These are phyloP conservation scores for Euphonia xanthogaster DNA, from an alignment of 2,797 vertebrate species.

Conservation along the genomic window DNA sequence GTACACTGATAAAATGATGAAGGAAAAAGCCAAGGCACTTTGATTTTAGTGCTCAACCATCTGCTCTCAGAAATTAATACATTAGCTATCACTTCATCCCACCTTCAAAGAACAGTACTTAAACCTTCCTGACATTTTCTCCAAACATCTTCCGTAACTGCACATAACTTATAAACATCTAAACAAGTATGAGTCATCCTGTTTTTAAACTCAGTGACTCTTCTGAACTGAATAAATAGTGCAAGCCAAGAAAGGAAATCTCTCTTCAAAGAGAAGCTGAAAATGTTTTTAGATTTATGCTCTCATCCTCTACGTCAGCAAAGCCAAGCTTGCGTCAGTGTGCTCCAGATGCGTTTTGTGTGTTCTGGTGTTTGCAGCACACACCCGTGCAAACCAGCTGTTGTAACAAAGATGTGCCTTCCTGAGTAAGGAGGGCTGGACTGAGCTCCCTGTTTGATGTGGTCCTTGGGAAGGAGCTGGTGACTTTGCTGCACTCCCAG, in stretches of 20 bases:
- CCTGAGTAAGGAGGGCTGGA: neutral
- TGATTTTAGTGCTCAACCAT: neutral
- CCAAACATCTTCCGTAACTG: neutral
- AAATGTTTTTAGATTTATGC: neutral
- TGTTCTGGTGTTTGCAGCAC: neutral
- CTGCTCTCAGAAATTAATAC: conserved; percentile 5
- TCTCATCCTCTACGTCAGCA: conserved; percentile 1
- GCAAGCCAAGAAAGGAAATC: neutral
- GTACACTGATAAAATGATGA: neutral
- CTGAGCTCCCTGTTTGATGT: neutral
- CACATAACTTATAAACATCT: conserved; percentile 11
- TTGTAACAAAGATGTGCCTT: fast-evolving
- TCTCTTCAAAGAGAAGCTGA: conserved; percentile 7
- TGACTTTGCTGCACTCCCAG: neutral
- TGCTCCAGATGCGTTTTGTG: neutral
- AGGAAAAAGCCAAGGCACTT: neutral
- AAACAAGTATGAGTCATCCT: conserved; percentile 47
- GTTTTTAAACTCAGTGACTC: conserved; percentile 3
- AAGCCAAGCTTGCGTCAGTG: neutral
- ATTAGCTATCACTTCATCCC: neutral
- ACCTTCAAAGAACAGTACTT: conserved; percentile 22
- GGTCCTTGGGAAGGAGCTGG: neutral
- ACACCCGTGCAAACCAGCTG: fast-evolving
- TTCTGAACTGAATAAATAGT: neutral
- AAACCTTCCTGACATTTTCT: conserved; percentile 19